phyloP scores from a whole-genome alignment of 2,113 vertebrate species.

The Plotosus lineatus region DNA sequence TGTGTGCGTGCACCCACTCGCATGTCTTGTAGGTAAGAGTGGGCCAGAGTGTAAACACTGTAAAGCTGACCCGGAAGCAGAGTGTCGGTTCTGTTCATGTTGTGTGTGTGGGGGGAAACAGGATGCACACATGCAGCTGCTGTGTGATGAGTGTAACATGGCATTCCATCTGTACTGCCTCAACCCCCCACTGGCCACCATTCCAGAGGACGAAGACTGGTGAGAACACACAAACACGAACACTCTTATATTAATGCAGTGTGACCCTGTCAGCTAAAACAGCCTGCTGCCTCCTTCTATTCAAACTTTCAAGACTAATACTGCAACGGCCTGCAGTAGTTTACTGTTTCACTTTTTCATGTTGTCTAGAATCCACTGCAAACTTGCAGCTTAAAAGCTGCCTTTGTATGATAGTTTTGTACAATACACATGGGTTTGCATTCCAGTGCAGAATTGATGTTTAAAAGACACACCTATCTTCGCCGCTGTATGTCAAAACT shows the following conservation, averaged over 20 bases:
- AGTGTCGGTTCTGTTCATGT: slow-evolving; percentile 95
- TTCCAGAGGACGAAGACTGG: slow-evolving; percentile 98
- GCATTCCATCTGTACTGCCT: slow-evolving; percentile 98
- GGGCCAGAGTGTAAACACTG: slow-evolving; percentile 97
- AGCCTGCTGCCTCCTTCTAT: not conserved
- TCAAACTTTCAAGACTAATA: not conserved
- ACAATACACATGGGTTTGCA: not conserved
- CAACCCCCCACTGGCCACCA: slow-evolving; percentile 90
- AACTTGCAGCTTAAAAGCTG: not conserved
- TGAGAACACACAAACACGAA: slow-evolving; percentile 65
- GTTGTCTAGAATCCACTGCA: not conserved
- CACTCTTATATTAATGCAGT: not conserved
- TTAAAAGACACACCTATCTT: not conserved
- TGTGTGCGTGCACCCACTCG: slow-evolving; percentile 18
- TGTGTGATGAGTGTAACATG: slow-evolving; percentile 99
- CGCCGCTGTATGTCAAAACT: not conserved
- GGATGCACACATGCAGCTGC: slow-evolving; percentile 95
- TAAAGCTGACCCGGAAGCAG: slow-evolving; percentile 89
- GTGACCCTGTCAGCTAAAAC: not conserved
- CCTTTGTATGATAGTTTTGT: not conserved
- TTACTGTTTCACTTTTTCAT: not conserved
- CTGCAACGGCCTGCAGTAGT: not conserved
- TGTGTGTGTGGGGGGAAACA: slow-evolving; percentile 95
- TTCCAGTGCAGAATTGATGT: not conserved
- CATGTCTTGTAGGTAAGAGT: slow-evolving; percentile 82